Percentiles rank a stretch among this genome's conserved stretches.
phyloP scores from a whole-genome alignment of 2,888 invertebrate species.

The Ornithoptera priamus region DNA sequence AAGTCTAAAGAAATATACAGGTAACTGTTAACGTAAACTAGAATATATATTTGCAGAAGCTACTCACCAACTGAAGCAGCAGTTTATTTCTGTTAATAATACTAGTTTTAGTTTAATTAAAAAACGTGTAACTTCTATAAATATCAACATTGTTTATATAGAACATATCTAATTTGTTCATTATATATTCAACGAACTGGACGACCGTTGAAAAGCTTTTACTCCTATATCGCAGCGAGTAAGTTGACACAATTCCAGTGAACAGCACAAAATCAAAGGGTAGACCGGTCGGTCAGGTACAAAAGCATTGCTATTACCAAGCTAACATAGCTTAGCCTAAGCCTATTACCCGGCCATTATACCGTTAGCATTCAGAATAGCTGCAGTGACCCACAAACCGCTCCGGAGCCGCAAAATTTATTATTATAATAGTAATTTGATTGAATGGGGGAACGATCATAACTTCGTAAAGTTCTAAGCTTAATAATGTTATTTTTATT shows the following conservation, averaged over 20 bases:
- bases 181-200: too few species aligned
- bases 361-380: slow-evolving; percentile 15
- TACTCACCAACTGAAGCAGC: too few species aligned
- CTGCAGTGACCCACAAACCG: slow-evolving; percentile 28
- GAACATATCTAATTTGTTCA: too few species aligned
- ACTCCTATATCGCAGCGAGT: too few species aligned
- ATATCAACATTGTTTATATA: too few species aligned
- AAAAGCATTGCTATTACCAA: slow-evolving; percentile 9
- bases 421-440: slow-evolving; percentile 32
- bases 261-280: slow-evolving; percentile 9
- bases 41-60: too few species aligned
- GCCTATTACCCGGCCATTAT: slow-evolving; percentile 24
- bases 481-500: slow-evolving; percentile 40
- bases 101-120: too few species aligned
- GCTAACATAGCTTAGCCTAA: slow-evolving; percentile 12
- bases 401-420: slow-evolving; percentile 31
- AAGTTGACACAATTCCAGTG: not conserved
- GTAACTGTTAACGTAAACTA: too few species aligned
- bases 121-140: too few species aligned
- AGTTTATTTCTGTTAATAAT: too few species aligned
- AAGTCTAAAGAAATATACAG: too few species aligned
- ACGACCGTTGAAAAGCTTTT: too few species aligned
- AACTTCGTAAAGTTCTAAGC: slow-evolving; percentile 34
- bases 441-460: slow-evolving; percentile 35
- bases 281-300: not conserved